phyloP scores from a whole-genome alignment of 2,113 vertebrate genomes.

The Nothobranchius furzeri region DNA sequence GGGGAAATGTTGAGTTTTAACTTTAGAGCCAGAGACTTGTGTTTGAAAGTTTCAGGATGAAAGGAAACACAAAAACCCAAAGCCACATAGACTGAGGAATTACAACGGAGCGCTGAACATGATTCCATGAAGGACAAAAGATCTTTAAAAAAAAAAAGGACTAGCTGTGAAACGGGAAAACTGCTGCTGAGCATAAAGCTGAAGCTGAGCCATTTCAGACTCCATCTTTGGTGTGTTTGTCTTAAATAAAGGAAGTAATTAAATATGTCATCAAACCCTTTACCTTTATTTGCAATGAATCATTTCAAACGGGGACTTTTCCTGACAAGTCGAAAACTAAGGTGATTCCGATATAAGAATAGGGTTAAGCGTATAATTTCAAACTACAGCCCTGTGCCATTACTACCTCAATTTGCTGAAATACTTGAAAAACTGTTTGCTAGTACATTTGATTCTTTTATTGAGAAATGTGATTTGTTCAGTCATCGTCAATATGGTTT shows the following conservation, averaged over 20 bases:
- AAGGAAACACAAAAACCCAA: conserved; percentile 51
- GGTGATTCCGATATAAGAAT: too few species aligned
- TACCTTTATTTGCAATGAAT: too few species aligned
- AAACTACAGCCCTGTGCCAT: too few species aligned
- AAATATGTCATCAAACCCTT: too few species aligned
- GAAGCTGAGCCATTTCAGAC: conserved; percentile 16
- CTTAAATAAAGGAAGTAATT: neutral
- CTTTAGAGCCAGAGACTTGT: conserved; percentile 49
- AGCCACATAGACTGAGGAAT: conserved; percentile 49
- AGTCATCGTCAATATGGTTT: too few species aligned
- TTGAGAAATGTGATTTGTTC: too few species aligned
- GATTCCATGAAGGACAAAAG: conserved; percentile 51
- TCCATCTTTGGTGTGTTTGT: neutral
- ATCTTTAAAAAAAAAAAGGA: conserved; percentile 9
- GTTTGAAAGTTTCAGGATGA: conserved; percentile 57
- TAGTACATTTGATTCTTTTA: too few species aligned
- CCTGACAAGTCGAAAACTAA: too few species aligned
- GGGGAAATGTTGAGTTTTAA: conserved; percentile 30
- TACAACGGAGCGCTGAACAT: conserved; percentile 45
- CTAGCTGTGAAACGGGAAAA: conserved; percentile 20
- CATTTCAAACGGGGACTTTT: too few species aligned
- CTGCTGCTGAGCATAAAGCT: conserved; percentile 14
- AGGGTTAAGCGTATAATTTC: too few species aligned
- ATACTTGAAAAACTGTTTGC: too few species aligned
- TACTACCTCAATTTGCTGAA: too few species aligned